Conservation (phyloP, 2,113 vertebrate species). For the Ia io region DNA sequence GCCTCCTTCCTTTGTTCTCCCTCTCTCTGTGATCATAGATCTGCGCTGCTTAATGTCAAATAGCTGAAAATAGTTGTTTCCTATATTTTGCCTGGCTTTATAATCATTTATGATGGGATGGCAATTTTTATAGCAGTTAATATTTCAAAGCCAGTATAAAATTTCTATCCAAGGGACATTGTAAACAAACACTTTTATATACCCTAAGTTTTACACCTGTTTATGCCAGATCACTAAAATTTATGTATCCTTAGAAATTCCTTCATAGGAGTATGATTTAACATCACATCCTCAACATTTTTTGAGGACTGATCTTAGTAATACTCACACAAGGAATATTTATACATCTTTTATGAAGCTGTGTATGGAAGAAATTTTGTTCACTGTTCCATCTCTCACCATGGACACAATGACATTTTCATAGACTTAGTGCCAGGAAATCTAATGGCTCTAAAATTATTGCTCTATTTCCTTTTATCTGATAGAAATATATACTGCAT, state of each 20-base stretch:
- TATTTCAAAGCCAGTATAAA: conserved; percentile 13
- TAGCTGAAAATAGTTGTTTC: neutral
- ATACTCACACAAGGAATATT: neutral
- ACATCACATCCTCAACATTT: neutral
- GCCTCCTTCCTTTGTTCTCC: neutral
- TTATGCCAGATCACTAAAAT: conserved; percentile 1
- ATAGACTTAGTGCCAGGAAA: neutral
- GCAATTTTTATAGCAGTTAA: neutral
- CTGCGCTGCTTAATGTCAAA: neutral
- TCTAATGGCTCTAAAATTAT: neutral
- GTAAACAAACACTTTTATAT: neutral
- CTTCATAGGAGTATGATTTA: neutral
- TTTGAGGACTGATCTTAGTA: neutral
- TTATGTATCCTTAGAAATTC: neutral
- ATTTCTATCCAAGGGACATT: neutral
- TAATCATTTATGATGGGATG: neutral
- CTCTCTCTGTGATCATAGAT: neutral
- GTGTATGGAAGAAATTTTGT: neutral
- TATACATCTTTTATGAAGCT: neutral
- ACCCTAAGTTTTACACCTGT: neutral
- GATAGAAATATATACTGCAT: neutral
- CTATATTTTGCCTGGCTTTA: neutral
- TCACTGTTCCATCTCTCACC: neutral
- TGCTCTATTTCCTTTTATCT: neutral
- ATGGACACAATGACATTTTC: neutral